These are phyloP conservation scores for Montipora cactus DNA, from an alignment of 64 coral and sea anemone species.

Conservation along the genomic window DNA sequence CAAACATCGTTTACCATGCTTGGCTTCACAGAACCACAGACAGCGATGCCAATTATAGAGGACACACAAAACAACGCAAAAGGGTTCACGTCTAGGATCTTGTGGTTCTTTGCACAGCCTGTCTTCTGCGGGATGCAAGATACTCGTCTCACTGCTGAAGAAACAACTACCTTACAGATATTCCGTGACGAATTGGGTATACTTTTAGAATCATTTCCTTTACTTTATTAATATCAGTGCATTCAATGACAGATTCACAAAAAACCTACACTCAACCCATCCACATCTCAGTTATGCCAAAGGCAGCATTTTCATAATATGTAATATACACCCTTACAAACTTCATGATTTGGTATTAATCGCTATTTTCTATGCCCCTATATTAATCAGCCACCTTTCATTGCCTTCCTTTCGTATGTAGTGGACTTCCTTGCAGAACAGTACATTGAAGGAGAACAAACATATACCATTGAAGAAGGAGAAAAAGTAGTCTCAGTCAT, in stretches of 20 bases:
- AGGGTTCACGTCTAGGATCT: conserved; percentile 44
- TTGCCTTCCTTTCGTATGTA: neutral
- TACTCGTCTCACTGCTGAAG: neutral
- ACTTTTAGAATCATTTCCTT: neutral
- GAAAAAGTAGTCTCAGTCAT: neutral
- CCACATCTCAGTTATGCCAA: neutral
- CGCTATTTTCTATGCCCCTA: neutral
- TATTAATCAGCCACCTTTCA: neutral
- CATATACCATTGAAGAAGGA: neutral
- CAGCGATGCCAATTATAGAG: conserved; percentile 42
- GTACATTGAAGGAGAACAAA: neutral
- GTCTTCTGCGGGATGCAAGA: neutral
- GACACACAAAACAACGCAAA: conserved; percentile 41
- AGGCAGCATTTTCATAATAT: no score
- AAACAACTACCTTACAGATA: neutral
- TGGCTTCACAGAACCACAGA: conserved; percentile 51
- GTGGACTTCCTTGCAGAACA: neutral
- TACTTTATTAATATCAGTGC: neutral
- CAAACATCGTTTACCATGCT: conserved; percentile 32
- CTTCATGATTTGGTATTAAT: neutral
- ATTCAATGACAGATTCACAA: neutral
- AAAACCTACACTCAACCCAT: neutral
- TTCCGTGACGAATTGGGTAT: neutral
- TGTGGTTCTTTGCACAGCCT: conserved; percentile 51
- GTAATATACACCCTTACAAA: neutral